These are phyloP conservation scores for Monomorium pharaonis DNA, from an alignment of 1,140 invertebrate species.

Conservation along the genomic window DNA sequence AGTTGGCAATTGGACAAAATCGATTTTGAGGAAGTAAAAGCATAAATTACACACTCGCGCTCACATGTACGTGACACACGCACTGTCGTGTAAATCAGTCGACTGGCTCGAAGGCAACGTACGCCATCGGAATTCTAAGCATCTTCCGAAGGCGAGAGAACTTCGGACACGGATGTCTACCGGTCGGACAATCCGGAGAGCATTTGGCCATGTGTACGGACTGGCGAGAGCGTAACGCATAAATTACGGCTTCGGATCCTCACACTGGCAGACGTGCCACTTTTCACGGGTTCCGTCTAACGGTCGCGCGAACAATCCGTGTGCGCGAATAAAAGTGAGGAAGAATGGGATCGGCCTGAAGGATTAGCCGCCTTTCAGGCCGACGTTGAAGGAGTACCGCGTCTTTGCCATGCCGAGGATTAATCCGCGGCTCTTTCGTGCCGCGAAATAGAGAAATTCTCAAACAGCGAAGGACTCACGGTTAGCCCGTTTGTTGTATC, in stretches of 20 bases:
- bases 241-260: constrained; percentile 36
- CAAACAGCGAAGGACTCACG: constrained; percentile 1
- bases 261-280: constrained; percentile 52
- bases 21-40: background rate
- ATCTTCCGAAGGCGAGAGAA: constrained; percentile 12
- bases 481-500: background rate
- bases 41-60: constrained; percentile 59
- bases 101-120: constrained; percentile 28
- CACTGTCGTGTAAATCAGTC: constrained; percentile 68
- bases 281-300: constrained; percentile 59
- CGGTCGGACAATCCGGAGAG: constrained; percentile 31
- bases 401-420: constrained; percentile 35
- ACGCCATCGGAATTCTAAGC: constrained; percentile 67
- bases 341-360: constrained; percentile 42
- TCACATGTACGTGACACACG: constrained; percentile 24
- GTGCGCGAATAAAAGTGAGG: constrained; percentile 51
- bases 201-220: constrained; percentile 11
- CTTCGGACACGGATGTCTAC: background rate
- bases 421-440: constrained; percentile 34
- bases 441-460: constrained; percentile 25
- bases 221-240: constrained; percentile 54
- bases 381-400: constrained; percentile 52
- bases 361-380: constrained; percentile 51
- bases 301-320: constrained; percentile 46
- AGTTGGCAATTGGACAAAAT: background rate